These are phyloP conservation scores for Gasterosteus aculeatus DNA, from an alignment of 2,113 vertebrate genomes.

Conservation along the genomic window DNA sequence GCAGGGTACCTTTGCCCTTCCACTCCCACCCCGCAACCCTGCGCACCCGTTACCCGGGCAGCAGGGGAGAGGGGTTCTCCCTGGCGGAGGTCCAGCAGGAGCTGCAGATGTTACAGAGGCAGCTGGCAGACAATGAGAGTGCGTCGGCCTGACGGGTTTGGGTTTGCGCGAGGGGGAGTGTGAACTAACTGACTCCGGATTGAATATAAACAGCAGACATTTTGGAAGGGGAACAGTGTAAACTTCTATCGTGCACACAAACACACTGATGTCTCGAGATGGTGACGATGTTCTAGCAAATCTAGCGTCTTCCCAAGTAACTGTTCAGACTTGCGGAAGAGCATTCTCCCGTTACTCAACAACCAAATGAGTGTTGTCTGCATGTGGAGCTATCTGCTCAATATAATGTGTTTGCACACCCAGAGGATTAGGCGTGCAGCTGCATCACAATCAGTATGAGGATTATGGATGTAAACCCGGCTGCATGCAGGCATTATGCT, in stretches of 20 bases:
- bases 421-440: neutral
- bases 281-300: neutral
- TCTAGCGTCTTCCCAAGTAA: neutral
- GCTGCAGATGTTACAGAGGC: slow-evolving; percentile 90
- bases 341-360: neutral
- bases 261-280: neutral
- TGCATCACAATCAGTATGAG: neutral
- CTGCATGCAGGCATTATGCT: neutral
- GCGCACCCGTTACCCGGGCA: slow-evolving; percentile 74
- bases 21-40: slow-evolving; percentile 42
- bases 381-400: neutral
- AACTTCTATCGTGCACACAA: neutral
- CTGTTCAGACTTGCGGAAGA: neutral
- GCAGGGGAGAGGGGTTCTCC: slow-evolving; percentile 77
- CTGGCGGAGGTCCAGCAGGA: slow-evolving; percentile 91
- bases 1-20: slow-evolving; percentile 66
- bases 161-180: slow-evolving; percentile 18
- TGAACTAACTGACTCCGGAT: neutral
- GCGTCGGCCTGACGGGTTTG: slow-evolving; percentile 8
- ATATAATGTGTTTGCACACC: neutral
- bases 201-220: neutral
- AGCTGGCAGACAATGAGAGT: slow-evolving; percentile 87
- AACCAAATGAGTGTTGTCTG: neutral
- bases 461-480: neutral
- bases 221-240: too few species aligned